Base-by-base conservation (phyloP, 1,140 invertebrate genomes). In the Tyrophagus putrescentiae region DNA sequence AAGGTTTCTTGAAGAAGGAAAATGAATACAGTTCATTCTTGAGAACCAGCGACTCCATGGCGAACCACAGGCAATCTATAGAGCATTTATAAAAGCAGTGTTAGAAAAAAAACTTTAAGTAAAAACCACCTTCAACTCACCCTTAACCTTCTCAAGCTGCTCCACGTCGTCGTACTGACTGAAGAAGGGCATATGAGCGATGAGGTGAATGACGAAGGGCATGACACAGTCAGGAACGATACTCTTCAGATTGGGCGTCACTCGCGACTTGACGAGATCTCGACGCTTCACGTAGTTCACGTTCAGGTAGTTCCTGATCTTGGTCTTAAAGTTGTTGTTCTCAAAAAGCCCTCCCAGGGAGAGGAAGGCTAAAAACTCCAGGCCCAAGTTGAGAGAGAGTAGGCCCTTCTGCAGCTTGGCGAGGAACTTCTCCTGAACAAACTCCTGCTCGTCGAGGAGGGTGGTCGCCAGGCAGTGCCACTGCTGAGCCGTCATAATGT, bases 331-430 rank as follows among this genome's bases (percentile, higher is more conserved):
- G 28, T 3, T 41, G 34, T 63, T 36, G 7, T 33, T 33, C 33
- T 63, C 56, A 39, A 60, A 65, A 5, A 18, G 28, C 9, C 88
- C 90, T 60, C 72, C 85, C 27, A 96, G 74, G 9, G 83, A 84
- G 72, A 95, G 93, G 71, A 90, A 87, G 29, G 89, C 89, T 89
- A 98, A 94, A 74, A 96, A 98, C 73, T 96, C 90, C 54, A 96
- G 72, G 1, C 92, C 92, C 48, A 98, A 76, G 53, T 68, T 68
- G 41, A 76, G 60, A 16, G 61, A 77, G 6, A 80, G 75, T 28
- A 86, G 73, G 4, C 58, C 52, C 77, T 94, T 94, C 70, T 96
- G 88, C 44, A 97, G 73, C 75, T 97, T 97, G 7, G 78, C 75
- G 6, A 87, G 81, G 73, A 98, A 96, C 34, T 81, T 79, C 73